Evolutionary conservation across 2,113 vertebrate genomes (phyloP), one percentile per base, ranked within the genome.

Genomic region (Lota lota): DNA sequence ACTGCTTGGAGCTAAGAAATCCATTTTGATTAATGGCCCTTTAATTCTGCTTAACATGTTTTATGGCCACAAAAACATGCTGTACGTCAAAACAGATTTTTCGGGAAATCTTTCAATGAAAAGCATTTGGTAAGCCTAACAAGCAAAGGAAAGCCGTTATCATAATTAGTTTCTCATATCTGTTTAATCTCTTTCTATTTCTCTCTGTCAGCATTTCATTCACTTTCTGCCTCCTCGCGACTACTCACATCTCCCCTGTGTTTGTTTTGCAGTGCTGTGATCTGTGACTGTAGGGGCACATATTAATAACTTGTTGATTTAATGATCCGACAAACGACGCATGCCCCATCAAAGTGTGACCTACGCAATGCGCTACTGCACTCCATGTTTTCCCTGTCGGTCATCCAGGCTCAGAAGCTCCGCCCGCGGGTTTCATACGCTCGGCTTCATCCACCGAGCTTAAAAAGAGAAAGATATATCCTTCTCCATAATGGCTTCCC

Each of bases 21-120:
- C 67, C 69, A 62, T 24, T 10, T 4, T 77, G 84, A 88, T 85
- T 84, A 87, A 84, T 84, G 69, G 63, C 36, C 57, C 50, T 71
- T 68, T 79, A 77, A 81, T 81, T 77, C 66, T 20, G 56, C 18
- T 17, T 62, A 64, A 66, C n/a, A 17, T 51, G 68, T 60, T 69
- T 70, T 62, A 65, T 64, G 50, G 69, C 66, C 63, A 70, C 72
- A 61, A 64, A 66, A 67, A 67, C 70, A 70, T 20, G 58, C 58
- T 61, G 53, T 40, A 40, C 47, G 75, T 87, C 81, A 82, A 50
- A 80, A 73, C 24, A 33, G 63, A 70, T 75, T 72, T 72, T 58
- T 68, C 4, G 50, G 21, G 70, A 77, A 77, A 75, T 24, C 63
- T 75, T 74, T 84, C 61, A 79, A 81, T 58, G 66, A 69, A 72